Base-by-base conservation (phyloP, 53 echinoderm and acorn worm species). In the Antedon mediterranea region DNA sequence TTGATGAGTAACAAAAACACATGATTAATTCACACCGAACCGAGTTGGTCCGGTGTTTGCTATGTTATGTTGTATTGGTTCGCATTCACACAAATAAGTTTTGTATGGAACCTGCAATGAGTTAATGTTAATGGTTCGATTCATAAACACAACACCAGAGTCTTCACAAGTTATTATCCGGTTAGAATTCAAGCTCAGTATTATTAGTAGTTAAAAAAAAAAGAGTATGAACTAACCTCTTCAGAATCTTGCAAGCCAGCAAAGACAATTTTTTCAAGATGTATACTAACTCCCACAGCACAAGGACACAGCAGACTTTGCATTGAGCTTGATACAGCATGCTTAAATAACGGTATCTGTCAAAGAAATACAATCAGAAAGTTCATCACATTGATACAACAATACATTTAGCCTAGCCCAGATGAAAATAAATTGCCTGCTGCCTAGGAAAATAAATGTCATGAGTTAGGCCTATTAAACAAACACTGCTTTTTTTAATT, bases 251-350 rank as follows among this genome's bases (percentile, higher is more conserved):
- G 89, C 15, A 80, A 75, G 30, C 89, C 79, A 14, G 91, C 84
- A 28, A 89, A 80, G 3, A 95, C 79, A 72, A 95, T 91, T 81
- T 91, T 95, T 84, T 95, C 95, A 81, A 89, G 91, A 7, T 89
- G 87, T 1, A 95, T 77, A 44, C 95, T 95, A 86, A 95, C 87
- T 15, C 95, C 95, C 0, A 95, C 95, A 42, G 95, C 95, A 32
- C 77, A 74, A n/a, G 71, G 89, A 28, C 77, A 85, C 13, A 32
- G 78, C 0, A 83, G 74, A 79, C 72, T 83, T 33, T 77, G 75
- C 37, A 78, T 83, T 2, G 74, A 34, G 30, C 79, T 75, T 13
- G 85, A 79, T 15, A 82, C 77, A 20, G 86, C 90, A 77, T 86
- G 88, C 86, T 82, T 90, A 71, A 88, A 90, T 23, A 76, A 77